Conservation (phyloP, 2,888 invertebrate genomes). For the Tiliacea aurago region DNA sequence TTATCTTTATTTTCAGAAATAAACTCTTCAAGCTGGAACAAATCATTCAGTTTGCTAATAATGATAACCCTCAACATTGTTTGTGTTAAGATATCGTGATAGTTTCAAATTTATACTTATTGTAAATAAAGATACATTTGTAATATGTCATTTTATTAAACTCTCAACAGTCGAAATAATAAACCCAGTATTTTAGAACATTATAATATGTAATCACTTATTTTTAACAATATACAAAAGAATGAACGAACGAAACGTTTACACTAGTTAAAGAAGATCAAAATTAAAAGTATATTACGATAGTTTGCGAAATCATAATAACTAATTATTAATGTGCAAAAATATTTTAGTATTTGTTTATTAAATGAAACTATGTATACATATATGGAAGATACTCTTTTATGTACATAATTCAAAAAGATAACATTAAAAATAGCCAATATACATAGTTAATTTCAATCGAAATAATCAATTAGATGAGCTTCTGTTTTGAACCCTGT, state of each 20-base stretch:
- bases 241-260: slow-evolving; percentile 56
- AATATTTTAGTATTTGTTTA: slow-evolving; percentile 25
- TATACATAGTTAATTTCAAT: slow-evolving; percentile 32
- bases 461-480: not conserved
- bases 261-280: slow-evolving; percentile 44
- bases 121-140: slow-evolving; percentile 63
- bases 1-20: slow-evolving; percentile 78
- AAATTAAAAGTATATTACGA: slow-evolving; percentile 54
- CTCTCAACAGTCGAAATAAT: slow-evolving; percentile 49
- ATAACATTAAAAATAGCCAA: slow-evolving; percentile 25
- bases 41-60: slow-evolving; percentile 66
- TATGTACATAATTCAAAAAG: slow-evolving; percentile 51
- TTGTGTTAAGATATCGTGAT: slow-evolving; percentile 73
- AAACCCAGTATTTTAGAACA: slow-evolving; percentile 60
- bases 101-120: slow-evolving; percentile 41
- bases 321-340: slow-evolving; percentile 52
- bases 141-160: slow-evolving; percentile 43
- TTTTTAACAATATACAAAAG: slow-evolving; percentile 67
- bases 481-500: slow-evolving; percentile 17
- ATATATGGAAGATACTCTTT: slow-evolving; percentile 32
- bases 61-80: slow-evolving; percentile 64
- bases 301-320: slow-evolving; percentile 41
- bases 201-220: slow-evolving; percentile 68
- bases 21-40: slow-evolving; percentile 72
- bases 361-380: slow-evolving; percentile 30